Percentiles rank a stretch among this genome's conserved stretches.
Conservation (phyloP, 2,113 vertebrate genomes). For the Bubo scandiacus region DNA sequence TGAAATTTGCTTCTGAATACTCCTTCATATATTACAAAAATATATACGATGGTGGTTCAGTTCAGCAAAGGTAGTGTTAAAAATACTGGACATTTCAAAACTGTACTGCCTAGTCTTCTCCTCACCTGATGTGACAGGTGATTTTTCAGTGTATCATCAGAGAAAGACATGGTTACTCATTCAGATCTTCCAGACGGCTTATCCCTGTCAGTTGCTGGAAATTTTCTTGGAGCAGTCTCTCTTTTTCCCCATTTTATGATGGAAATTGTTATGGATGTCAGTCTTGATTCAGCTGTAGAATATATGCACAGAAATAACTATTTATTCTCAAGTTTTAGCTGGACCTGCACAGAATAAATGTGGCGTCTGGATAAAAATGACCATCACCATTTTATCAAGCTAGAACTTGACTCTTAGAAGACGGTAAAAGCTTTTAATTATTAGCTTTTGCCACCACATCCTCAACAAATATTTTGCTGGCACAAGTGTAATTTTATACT, state of each 20-base stretch:
- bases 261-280: constrained; percentile 23
- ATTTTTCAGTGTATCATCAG: constrained; percentile 1
- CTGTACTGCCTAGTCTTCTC: background rate
- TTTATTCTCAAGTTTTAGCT: background rate
- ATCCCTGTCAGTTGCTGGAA: background rate
- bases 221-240: background rate
- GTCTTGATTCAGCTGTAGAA: background rate
- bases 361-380: background rate
- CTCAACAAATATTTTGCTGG: background rate
- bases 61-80: background rate
- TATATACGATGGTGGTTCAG: background rate
- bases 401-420: background rate
- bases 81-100: background rate
- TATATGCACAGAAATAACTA: background rate
- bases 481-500: background rate
- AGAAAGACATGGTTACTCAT: background rate
- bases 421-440: background rate
- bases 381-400: background rate
- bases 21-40: background rate
- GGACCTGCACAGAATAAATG: background rate
- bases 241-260: background rate
- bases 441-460: background rate
- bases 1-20: background rate
- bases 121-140: background rate
- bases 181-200: background rate